phyloP scores from a whole-genome alignment of 2,797 vertebrate species.

The Graptemys geographica region DNA sequence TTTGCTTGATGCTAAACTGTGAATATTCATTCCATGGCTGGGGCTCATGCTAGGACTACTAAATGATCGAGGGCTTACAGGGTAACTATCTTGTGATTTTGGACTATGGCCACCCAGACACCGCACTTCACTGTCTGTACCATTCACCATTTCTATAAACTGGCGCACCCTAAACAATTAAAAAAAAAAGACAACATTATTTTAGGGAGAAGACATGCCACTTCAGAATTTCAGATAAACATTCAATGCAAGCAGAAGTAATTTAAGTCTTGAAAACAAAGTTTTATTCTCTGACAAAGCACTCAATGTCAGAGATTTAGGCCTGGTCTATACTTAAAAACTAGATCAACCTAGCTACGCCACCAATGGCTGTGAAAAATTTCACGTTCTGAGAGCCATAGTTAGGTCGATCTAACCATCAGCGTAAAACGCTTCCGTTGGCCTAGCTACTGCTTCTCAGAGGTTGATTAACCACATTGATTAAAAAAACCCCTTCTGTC shows the following conservation, averaged over 20 bases:
- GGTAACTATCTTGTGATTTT: slow-evolving; percentile 88
- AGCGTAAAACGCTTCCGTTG: not conserved
- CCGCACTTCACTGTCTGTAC: slow-evolving; percentile 87
- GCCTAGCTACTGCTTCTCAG: not conserved
- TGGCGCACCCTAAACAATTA: slow-evolving; percentile 85
- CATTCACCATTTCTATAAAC: slow-evolving; percentile 90
- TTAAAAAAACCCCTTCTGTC: not conserved
- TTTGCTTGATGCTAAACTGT: slow-evolving; percentile 82
- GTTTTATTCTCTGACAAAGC: not conserved
- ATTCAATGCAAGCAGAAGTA: too few relatives aligned
- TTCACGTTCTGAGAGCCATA: not conserved
- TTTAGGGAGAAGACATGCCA: slow-evolving; percentile 4
- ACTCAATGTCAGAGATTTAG: not conserved
- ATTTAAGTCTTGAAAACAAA: not conserved
- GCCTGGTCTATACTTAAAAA: not conserved
- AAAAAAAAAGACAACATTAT: slow-evolving; percentile 57
- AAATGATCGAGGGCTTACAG: slow-evolving; percentile 87
- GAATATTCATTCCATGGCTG: slow-evolving; percentile 83
- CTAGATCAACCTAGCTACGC: not conserved
- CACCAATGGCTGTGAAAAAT: not conserved
- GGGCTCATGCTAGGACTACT: slow-evolving; percentile 89
- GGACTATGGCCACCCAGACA: slow-evolving; percentile 88
- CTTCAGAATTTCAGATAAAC: not conserved
- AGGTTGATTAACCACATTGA: not conserved
- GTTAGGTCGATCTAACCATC: not conserved